A percentile compares a stretch with the other conserved stretches of the same genome.
These are phyloP conservation scores for Epizoanthus stellaris DNA, from an alignment of 92 coral and sea anemone genomes.

Conservation along the genomic window DNA sequence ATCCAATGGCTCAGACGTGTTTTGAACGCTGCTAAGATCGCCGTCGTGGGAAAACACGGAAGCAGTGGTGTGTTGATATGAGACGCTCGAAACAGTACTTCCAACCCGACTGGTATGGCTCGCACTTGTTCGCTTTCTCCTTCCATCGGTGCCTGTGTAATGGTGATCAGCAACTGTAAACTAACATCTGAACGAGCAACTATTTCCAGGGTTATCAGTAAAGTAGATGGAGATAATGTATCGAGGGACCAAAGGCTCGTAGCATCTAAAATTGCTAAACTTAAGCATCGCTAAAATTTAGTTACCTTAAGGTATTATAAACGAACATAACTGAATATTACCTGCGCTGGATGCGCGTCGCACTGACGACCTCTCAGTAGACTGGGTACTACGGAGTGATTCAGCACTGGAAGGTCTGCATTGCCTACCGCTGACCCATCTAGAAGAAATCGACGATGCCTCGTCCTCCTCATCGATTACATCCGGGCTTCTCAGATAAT, in stretches of 20 bases:
- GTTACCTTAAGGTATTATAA: no score
- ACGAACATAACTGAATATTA: neutral
- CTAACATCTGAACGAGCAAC: no score
- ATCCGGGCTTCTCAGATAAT: conserved; percentile 65
- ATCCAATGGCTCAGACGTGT: neutral
- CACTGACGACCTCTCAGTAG: neutral
- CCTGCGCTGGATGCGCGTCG: conserved; percentile 63
- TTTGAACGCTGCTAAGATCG: conserved; percentile 32
- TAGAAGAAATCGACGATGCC: conserved; percentile 33
- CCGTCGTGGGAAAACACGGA: conserved; percentile 6
- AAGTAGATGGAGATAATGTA: no score
- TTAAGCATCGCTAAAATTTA: no score
- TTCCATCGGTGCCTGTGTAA: no score
- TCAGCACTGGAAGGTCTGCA: conserved; percentile 55
- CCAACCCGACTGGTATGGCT: neutral
- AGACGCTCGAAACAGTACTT: conserved; percentile 6
- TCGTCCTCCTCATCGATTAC: conserved; percentile 81
- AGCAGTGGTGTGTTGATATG: conserved; percentile 3
- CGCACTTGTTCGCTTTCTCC: neutral
- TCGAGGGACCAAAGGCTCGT: no score
- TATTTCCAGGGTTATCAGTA: no score
- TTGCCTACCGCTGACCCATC: conserved; percentile 1
- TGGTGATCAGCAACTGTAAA: no score
- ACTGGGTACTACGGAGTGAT: conserved; percentile 8
- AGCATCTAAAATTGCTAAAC: no score